Base-by-base conservation (phyloP, 35 echinoderm and acorn worm genomes). In the Acanthaster planci region DNA sequence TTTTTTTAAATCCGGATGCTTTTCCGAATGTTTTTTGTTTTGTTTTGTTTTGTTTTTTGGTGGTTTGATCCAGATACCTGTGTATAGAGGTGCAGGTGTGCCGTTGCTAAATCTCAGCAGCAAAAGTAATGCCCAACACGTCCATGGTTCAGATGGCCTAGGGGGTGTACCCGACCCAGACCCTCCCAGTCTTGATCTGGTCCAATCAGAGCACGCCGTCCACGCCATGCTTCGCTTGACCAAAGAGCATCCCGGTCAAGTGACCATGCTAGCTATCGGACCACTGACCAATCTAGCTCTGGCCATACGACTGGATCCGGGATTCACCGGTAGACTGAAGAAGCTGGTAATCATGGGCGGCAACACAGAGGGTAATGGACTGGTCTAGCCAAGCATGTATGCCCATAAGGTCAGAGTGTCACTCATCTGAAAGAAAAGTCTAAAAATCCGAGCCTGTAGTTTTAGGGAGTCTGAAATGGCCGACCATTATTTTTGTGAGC, bases 231-330 rank as follows among this genome's bases (percentile, higher is more conserved):
- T 99, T 19, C 82, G 89, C 19, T 50, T 94, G 81, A 85, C 79
- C n/a, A 94, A 94, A 37, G 96, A 99, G 76, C 56, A 17, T 9
- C 92, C 88, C 7, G 96, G 96, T 22, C 39, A 99, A 36, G 88
- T 99, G 51, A 99, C 89, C 34, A 78, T 99, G n/a, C 80, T 91
- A 34, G 92, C 96, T 39, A 94, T 99, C 31, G 96, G 96, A 64
- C 96, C 96, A 22, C 82, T 99, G 19, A 99, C 96, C 78, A 99
- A 99, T 59, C 80, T 99, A 19, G 89, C 85, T 38, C 60, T 99
- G 1, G 96, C 96, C 36, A 91, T 91, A 51, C 87, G 85, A 80
- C 29, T 99, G 81, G 96, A 99, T 76, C 77, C 88, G 40, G 77
- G 79, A 8, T 99, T 99, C 67, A 94, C 92, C 23, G 76, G 67